Conservation (phyloP, 2,113 vertebrate genomes). For the Arenaria interpres region DNA sequence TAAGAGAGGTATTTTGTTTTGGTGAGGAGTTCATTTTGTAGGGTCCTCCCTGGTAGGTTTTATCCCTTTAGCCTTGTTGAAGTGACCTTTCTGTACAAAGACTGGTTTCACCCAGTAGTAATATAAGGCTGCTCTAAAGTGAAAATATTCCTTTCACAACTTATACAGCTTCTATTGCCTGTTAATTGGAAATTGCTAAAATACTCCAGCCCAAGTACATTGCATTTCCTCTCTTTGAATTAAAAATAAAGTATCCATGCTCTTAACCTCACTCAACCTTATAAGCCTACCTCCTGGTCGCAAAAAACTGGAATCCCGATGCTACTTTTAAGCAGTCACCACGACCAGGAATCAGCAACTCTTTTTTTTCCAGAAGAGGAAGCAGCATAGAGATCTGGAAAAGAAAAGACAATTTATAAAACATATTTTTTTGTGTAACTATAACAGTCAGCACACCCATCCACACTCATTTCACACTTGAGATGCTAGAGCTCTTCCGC, state of each 20-base stretch:
- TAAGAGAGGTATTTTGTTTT: background rate
- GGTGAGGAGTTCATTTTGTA: background rate
- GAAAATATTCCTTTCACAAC: background rate
- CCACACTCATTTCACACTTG: background rate
- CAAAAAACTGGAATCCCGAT: conserved; percentile 95
- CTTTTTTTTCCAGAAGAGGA: conserved; percentile 92
- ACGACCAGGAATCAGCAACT: conserved; percentile 90
- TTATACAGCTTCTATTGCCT: background rate
- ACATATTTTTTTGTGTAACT: background rate
- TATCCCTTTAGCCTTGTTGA: background rate
- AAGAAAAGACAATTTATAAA: background rate
- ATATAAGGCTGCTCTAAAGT: background rate
- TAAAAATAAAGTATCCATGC: background rate
- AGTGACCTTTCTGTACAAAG: background rate
- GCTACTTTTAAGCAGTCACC: conserved; percentile 91
- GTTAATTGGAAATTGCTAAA: background rate
- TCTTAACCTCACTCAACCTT: background rate
- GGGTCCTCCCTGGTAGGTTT: background rate
- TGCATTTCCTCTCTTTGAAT: background rate
- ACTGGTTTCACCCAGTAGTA: background rate
- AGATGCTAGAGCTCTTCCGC: background rate
- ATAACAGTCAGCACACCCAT: background rate
- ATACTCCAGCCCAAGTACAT: background rate
- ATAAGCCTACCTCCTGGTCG: conserved; percentile 87
- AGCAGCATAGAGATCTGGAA: conserved; percentile 91